Percentiles rank a stretch among this genome's conserved stretches.
These are phyloP conservation scores for Hymenopus coronatus DNA, from an alignment of 2,888 invertebrate genomes.

Conservation along the genomic window DNA sequence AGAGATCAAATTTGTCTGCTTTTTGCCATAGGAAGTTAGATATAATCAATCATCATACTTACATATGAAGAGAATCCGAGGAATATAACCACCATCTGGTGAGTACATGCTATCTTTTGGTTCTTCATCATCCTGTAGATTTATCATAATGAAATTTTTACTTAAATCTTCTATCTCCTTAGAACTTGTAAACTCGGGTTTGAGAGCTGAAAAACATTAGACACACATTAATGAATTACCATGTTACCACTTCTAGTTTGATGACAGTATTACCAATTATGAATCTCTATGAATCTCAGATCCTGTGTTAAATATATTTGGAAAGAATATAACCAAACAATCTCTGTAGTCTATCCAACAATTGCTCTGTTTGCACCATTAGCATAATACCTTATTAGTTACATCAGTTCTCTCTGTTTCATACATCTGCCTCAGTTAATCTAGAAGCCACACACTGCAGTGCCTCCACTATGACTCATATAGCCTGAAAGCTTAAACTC, in stretches of 20 bases:
- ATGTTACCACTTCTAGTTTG: neutral
- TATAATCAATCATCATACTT: constrained; percentile 19
- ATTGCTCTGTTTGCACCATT: too few relatives aligned
- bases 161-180: constrained; percentile 57
- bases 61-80: constrained; percentile 63
- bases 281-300: too few relatives aligned
- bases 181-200: constrained; percentile 59
- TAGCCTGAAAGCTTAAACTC: too few relatives aligned
- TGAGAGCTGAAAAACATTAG: constrained; percentile 48
- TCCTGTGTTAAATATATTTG: too few relatives aligned
- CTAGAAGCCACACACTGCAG: too few relatives aligned
- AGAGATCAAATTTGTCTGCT: neutral
- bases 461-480: too few relatives aligned
- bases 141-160: constrained; percentile 63
- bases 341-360: too few relatives aligned
- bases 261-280: too few relatives aligned
- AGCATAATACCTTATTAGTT: too few relatives aligned
- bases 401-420: too few relatives aligned
- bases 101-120: constrained; percentile 52
- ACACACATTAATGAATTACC: neutral
- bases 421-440: too few relatives aligned
- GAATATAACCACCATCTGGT: constrained; percentile 67
- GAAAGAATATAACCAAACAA: too few relatives aligned
- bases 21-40: neutral
- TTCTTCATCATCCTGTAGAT: constrained; percentile 59